Evolutionary conservation across 2,113 vertebrate genomes (phyloP).

Genomic region (Mesocricetus auratus): DNA sequence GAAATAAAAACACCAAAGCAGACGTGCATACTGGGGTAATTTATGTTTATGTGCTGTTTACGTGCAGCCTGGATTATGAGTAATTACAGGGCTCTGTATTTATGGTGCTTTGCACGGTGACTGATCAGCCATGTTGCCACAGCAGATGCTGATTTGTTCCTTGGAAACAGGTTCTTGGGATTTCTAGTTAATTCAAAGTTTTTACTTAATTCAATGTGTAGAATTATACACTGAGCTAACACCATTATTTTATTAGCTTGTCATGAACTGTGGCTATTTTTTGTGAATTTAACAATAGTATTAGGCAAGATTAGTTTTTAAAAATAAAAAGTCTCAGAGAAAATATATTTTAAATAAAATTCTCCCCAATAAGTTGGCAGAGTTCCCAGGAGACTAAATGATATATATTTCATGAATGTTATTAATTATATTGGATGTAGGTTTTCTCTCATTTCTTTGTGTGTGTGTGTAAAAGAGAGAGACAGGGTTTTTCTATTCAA

Average conservation of each 20-base stretch:
- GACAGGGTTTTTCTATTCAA: neutral
- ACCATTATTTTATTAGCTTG: neutral
- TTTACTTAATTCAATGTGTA: neutral
- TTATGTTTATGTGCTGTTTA: constrained; percentile 76
- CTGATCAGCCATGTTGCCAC: neutral
- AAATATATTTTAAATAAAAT: constrained; percentile 20
- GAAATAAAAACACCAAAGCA: constrained; percentile 77
- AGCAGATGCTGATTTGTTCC: neutral
- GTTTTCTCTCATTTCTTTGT: neutral
- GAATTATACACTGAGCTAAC: neutral
- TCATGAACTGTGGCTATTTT: neutral
- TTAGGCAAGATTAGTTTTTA: neutral
- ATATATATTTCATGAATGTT: neutral
- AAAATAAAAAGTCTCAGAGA: neutral
- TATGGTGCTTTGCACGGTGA: constrained; percentile 9
- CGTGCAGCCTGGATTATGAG: constrained; percentile 48
- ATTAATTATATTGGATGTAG: neutral
- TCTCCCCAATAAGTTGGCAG: neutral
- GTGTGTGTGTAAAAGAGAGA: neutral
- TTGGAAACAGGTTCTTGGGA: constrained; percentile 30
- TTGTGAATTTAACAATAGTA: constrained; percentile 38
- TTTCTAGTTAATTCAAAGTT: constrained; percentile 36
- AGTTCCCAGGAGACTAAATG: neutral
- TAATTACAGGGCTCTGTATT: constrained; percentile 54
- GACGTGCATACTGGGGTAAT: constrained; percentile 58